These are phyloP conservation scores for Cephus pygmeus DNA, from an alignment of 2,888 invertebrate genomes.

Conservation along the genomic window DNA sequence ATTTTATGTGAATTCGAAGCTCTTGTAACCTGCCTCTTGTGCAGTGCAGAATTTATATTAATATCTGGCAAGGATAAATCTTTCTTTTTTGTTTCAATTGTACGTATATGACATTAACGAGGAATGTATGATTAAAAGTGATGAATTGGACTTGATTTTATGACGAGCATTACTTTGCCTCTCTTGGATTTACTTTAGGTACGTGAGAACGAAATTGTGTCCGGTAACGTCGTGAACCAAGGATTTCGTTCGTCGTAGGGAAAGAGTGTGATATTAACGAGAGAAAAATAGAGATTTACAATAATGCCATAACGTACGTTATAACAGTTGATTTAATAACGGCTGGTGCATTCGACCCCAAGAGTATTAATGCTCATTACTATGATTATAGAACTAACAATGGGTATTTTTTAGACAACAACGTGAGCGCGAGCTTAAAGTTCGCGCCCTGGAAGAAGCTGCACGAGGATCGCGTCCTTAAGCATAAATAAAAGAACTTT, in stretches of 20 bases:
- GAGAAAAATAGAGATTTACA: neutral
- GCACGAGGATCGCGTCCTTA: slow-evolving; percentile 77
- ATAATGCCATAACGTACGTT: neutral
- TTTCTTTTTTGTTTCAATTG: neutral
- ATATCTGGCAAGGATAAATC: neutral
- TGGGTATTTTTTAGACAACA: slow-evolving; percentile 75
- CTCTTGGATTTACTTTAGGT: neutral
- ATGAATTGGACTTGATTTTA: neutral
- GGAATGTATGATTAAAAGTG: neutral
- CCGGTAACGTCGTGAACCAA: neutral
- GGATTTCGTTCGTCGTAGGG: neutral
- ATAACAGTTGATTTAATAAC: neutral
- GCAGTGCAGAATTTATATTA: neutral
- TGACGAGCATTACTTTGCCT: neutral
- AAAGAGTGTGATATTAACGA: neutral
- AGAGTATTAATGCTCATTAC: neutral
- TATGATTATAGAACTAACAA: slow-evolving; percentile 6
- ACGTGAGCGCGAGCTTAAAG: slow-evolving; percentile 86
- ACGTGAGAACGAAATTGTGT: neutral
- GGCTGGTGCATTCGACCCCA: neutral
- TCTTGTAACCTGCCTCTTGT: neutral
- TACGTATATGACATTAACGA: neutral
- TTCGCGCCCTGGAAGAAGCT: slow-evolving; percentile 87
- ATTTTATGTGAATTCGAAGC: neutral
- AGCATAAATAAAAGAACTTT: slow-evolving; percentile 38